Percentiles rank a stretch among this genome's conserved stretches.
phyloP scores from a whole-genome alignment of 1,140 invertebrate species.

The Myzus persicae region DNA sequence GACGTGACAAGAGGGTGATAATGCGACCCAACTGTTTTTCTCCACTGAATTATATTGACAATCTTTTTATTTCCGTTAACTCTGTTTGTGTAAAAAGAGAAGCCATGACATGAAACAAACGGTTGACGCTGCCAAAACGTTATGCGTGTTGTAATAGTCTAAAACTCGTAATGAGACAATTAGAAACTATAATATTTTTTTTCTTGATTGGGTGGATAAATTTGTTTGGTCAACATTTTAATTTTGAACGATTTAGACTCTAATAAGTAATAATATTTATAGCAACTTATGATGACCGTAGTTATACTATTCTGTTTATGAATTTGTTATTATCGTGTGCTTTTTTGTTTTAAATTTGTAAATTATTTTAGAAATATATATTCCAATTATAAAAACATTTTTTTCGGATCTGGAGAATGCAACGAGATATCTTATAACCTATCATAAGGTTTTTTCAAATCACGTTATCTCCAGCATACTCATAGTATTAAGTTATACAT shows the following conservation, averaged over 20 bases:
- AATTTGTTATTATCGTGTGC: background rate
- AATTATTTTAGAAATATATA: background rate
- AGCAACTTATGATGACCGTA: no score
- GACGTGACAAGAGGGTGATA: background rate
- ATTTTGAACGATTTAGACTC: background rate
- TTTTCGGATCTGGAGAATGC: background rate
- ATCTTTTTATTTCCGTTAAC: background rate
- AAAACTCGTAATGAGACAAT: background rate
- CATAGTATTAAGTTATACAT: background rate
- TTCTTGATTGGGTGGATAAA: background rate
- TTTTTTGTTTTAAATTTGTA: background rate
- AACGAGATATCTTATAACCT: no score
- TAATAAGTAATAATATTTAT: background rate
- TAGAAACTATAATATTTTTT: background rate
- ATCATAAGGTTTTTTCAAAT: no score
- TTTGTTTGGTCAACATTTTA: no score
- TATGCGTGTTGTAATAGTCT: background rate
- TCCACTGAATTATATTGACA: background rate
- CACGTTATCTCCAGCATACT: background rate
- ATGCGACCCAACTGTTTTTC: slow-evolving; percentile 3
- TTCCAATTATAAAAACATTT: background rate
- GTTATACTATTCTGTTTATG: background rate
- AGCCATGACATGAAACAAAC: background rate
- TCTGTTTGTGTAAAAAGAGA: background rate
- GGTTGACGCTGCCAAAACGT: background rate